Evolutionary conservation across 2,888 invertebrate species (phyloP).

Genomic region (Dryobota labecula): DNA sequence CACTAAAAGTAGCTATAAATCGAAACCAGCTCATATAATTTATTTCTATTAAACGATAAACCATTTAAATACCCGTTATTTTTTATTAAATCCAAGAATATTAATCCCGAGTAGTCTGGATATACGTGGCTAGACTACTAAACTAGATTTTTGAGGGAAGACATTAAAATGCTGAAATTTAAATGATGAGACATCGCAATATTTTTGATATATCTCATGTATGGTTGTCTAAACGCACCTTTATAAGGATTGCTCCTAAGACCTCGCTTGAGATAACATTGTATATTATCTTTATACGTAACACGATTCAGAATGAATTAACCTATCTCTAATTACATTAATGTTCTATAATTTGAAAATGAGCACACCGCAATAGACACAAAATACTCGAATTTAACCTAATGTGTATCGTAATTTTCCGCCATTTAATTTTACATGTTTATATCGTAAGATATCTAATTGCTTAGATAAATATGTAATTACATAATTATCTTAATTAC

Average conservation of each 20-base stretch:
- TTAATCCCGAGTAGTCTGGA: slow-evolving; percentile 25
- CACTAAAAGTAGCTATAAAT: not conserved
- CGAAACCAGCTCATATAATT: slow-evolving; percentile 19
- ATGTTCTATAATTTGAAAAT: slow-evolving; percentile 43
- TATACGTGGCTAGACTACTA: not conserved
- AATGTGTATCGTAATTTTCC: slow-evolving; percentile 45
- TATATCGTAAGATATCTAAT: slow-evolving; percentile 30
- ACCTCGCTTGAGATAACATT: slow-evolving; percentile 3
- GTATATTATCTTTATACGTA: slow-evolving; percentile 15
- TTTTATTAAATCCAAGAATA: slow-evolving; percentile 19
- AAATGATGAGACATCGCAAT: not conserved
- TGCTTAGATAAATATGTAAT: slow-evolving; percentile 44
- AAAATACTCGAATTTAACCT: slow-evolving; percentile 29
- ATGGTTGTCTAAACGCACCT: not conserved
- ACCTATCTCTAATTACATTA: slow-evolving; percentile 28
- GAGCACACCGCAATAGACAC: slow-evolving; percentile 31
- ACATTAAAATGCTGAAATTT: slow-evolving; percentile 5
- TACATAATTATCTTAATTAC: slow-evolving; percentile 51
- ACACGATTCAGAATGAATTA: slow-evolving; percentile 40
- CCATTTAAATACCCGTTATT: slow-evolving; percentile 28
- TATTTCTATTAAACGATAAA: slow-evolving; percentile 35
- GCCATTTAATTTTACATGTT: slow-evolving; percentile 31
- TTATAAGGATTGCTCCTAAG: not conserved
- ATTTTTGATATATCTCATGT: not conserved
- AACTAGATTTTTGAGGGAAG: not conserved